phyloP scores from a whole-genome alignment of 2,113 vertebrate genomes.

The Ailurus styani region DNA sequence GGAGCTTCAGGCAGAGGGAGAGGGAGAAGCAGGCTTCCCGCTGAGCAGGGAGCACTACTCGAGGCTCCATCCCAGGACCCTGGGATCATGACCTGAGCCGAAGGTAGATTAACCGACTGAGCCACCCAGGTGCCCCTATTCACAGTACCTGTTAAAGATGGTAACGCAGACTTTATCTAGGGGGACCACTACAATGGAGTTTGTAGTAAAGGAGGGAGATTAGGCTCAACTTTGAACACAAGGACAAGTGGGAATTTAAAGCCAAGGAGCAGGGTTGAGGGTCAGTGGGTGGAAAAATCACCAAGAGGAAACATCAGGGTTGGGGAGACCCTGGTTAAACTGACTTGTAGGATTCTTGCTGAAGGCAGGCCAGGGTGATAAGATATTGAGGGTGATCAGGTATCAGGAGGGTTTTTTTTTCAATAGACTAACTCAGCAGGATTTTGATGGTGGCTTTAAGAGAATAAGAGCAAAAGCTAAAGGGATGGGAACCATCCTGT shows the following conservation, averaged over 20 bases:
- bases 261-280: neutral
- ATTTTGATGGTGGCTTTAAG: neutral
- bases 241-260: neutral
- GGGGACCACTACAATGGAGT: neutral
- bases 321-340: neutral
- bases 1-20: too few species aligned
- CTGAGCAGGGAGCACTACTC: too few species aligned
- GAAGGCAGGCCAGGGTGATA: neutral
- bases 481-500: neutral
- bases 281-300: neutral
- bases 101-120: too few species aligned
- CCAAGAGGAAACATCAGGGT: neutral
- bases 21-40: too few species aligned
- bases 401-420: neutral
- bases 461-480: neutral
- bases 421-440: neutral
- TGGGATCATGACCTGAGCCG: too few species aligned
- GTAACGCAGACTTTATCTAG: neutral
- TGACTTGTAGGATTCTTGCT: neutral
- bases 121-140: too few species aligned
- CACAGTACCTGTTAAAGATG: neutral
- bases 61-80: too few species aligned
- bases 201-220: neutral
- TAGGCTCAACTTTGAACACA: neutral
- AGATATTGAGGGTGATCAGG: neutral